A percentile compares a stretch with the other conserved stretches of the same genome.
These are phyloP conservation scores for Stratiolaelaps scimitus DNA, from an alignment of 1,140 invertebrate genomes.

Conservation along the genomic window DNA sequence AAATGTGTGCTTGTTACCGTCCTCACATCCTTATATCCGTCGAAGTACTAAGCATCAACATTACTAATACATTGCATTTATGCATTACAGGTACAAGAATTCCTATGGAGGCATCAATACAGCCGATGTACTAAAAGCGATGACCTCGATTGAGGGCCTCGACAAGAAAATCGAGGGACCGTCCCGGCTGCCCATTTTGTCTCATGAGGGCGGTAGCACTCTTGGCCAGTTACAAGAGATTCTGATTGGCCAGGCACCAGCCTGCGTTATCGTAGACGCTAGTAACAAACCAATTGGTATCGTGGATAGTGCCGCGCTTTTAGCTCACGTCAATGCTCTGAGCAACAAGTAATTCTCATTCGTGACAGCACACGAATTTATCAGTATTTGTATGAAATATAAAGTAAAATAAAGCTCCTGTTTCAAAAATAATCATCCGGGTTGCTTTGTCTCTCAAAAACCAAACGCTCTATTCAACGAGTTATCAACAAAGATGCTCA, in stretches of 20 bases:
- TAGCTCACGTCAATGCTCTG: neutral
- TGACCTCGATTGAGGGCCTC: slow-evolving; percentile 11
- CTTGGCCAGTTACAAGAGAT: slow-evolving; percentile 9
- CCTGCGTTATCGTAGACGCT: slow-evolving; percentile 1
- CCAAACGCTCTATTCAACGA: too few relatives aligned
- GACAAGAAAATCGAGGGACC: slow-evolving; percentile 19
- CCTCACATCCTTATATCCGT: too few relatives aligned
- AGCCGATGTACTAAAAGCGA: slow-evolving; percentile 1
- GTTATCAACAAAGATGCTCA: too few relatives aligned
- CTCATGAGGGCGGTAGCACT: neutral
- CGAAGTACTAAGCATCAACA: too few relatives aligned
- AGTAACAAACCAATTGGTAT: neutral
- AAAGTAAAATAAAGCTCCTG: too few relatives aligned
- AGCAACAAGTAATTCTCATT: too few relatives aligned
- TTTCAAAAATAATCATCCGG: too few relatives aligned
- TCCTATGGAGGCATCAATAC: neutral
- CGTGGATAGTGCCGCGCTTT: neutral
- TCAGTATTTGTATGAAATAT: too few relatives aligned
- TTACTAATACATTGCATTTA: too few relatives aligned
- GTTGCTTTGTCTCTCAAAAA: too few relatives aligned
- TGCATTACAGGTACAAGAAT: neutral
- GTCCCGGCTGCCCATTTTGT: neutral
- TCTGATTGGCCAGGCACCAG: neutral
- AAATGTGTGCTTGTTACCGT: too few relatives aligned
- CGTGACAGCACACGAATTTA: too few relatives aligned